These are phyloP conservation scores for Esox lucius DNA, from an alignment of 2,797 vertebrate species.

Conservation along the genomic window DNA sequence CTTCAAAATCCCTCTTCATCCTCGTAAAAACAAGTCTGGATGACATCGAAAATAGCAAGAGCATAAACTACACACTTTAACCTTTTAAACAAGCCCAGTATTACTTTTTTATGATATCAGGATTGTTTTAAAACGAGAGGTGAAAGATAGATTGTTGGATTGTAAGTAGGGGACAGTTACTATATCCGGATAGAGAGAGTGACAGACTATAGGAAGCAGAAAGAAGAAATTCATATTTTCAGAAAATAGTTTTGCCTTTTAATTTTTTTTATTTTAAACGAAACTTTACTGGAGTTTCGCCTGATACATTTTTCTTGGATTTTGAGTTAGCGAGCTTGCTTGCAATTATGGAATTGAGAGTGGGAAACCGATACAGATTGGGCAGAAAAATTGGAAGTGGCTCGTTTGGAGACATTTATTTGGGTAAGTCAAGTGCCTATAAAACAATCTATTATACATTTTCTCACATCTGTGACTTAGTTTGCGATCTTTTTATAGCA, in stretches of 20 bases:
- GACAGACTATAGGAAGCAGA: slow-evolving; percentile 33
- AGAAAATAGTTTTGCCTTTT: slow-evolving; percentile 58
- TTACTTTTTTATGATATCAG: slow-evolving; percentile 62
- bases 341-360: slow-evolving; percentile 90
- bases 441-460: neutral
- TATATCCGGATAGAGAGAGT: slow-evolving; percentile 40
- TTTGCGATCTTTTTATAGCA: neutral
- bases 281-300: slow-evolving; percentile 16
- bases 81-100: slow-evolving; percentile 67
- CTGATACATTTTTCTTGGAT: slow-evolving; percentile 26
- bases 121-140: slow-evolving; percentile 75
- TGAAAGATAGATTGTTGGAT: slow-evolving; percentile 74
- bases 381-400: slow-evolving; percentile 97
- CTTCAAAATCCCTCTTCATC: slow-evolving; percentile 86
- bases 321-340: slow-evolving; percentile 65
- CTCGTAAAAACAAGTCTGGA: slow-evolving; percentile 45
- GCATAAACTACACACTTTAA: slow-evolving; percentile 64
- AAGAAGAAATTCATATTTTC: slow-evolving; percentile 25
- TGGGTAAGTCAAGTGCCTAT: slow-evolving; percentile 78
- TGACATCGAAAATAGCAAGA: slow-evolving; percentile 42
- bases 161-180: slow-evolving; percentile 46
- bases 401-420: slow-evolving; percentile 95
- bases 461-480: neutral
- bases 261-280: neutral
- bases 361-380: slow-evolving; percentile 94